Conservation (phyloP, 2,113 vertebrate species). For the Catharus bicknelli region DNA sequence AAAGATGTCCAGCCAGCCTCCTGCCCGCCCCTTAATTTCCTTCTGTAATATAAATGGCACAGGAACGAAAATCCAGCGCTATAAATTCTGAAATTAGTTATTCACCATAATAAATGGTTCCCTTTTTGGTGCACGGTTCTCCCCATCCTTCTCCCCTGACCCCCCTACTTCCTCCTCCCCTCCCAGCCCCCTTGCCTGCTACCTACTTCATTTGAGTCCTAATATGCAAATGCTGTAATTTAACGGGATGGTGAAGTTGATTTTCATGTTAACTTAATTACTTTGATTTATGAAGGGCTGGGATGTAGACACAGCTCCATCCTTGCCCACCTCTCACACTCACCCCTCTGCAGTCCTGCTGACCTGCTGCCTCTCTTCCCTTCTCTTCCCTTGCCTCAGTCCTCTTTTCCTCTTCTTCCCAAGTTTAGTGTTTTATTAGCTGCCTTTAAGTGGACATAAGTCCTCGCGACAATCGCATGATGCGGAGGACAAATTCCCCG, state of each 20-base stretch:
- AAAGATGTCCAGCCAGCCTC: slow-evolving; percentile 83
- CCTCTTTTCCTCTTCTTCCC: slow-evolving; percentile 57
- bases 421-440: slow-evolving; percentile 82
- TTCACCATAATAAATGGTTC: slow-evolving; percentile 82
- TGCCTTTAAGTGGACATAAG: slow-evolving; percentile 88
- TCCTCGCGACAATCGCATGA: slow-evolving; percentile 87
- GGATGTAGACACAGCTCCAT: slow-evolving; percentile 71
- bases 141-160: not conserved
- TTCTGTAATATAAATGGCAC: slow-evolving; percentile 83
- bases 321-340: slow-evolving; percentile 68
- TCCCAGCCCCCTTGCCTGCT: not conserved
- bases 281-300: slow-evolving; percentile 88
- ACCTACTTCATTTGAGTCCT: slow-evolving; percentile 70
- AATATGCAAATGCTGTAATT: slow-evolving; percentile 84
- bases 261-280: slow-evolving; percentile 85
- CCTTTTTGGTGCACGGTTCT: slow-evolving; percentile 56
- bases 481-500: slow-evolving; percentile 83
- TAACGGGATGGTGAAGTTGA: slow-evolving; percentile 83
- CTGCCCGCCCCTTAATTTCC: slow-evolving; percentile 84
- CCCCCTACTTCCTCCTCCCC: not conserved
- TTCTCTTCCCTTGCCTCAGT: not conserved
- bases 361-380: not conserved
- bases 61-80: slow-evolving; percentile 80
- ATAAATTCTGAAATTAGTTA: slow-evolving; percentile 88
- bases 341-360: not conserved